Conservation (phyloP, 2,113 vertebrate species). For the Cololabis saira region DNA sequence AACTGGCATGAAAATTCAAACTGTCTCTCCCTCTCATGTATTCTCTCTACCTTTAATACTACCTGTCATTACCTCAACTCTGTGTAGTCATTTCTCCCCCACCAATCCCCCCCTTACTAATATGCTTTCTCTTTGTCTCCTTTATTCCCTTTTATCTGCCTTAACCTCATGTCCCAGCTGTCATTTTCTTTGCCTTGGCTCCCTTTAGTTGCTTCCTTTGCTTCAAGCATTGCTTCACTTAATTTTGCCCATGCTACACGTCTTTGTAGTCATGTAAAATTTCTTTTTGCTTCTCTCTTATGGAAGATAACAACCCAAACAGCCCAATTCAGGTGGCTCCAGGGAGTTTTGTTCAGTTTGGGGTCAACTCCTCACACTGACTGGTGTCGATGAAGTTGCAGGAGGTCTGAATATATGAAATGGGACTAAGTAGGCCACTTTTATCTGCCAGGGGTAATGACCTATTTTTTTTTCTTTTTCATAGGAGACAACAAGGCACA, state of each 20-base stretch:
- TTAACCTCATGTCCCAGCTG: constrained; percentile 26
- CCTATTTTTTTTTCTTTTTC: constrained; percentile 65
- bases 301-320: constrained; percentile 19
- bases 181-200: not conserved
- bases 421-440: constrained; percentile 56
- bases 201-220: constrained; percentile 42
- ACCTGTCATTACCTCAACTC: constrained; percentile 49
- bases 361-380: constrained; percentile 28
- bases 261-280: constrained; percentile 33
- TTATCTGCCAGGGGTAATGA: constrained; percentile 54
- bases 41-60: constrained; percentile 39
- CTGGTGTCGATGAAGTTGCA: constrained; percentile 20
- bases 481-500: constrained; percentile 34
- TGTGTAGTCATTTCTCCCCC: constrained; percentile 47
- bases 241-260: constrained; percentile 28
- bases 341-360: constrained; percentile 14
- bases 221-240: constrained; percentile 42
- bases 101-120: constrained; percentile 33
- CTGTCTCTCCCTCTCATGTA: constrained; percentile 12
- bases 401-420: constrained; percentile 31
- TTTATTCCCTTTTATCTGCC: constrained; percentile 54
- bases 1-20: constrained; percentile 49
- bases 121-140: constrained; percentile 39
- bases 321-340: constrained; percentile 11
- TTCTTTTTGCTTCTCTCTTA: constrained; percentile 33